Base-by-base conservation (phyloP, 2,888 invertebrate genomes). In the Oscheius onirici region DNA sequence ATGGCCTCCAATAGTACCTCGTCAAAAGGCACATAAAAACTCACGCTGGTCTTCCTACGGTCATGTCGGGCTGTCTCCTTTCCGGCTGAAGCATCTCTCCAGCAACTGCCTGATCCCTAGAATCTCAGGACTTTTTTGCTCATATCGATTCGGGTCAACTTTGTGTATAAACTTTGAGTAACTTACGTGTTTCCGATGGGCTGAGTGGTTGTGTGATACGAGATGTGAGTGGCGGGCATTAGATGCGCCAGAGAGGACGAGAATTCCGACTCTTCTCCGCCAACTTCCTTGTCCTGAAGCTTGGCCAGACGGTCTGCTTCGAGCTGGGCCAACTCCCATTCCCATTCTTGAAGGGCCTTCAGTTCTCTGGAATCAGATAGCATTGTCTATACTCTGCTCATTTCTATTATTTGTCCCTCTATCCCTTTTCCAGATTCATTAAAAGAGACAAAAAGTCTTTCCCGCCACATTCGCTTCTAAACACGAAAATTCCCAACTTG, bases 261-360 rank as follows among this genome's bases (percentile, higher is more conserved):
- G 20, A 78, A 58, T 41, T 77, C 80, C 0, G 80, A 78, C 44
- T 76, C 74, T 44, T 80, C 80, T 1, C 80, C 80, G 15, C 80
- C 80, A 11, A 63, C 78, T 55, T 71, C 77, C 13, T 73, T 70
- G 49, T 80, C 82, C 43, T 76, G 43, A 10, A 82, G 73, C 40
- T 78, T 80, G 41, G 73, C 72, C 58, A 82, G 55, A 6, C 80
- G 71, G 17, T 82, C 80, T 0, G 76, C 79, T 65, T 82, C 82
- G 22, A 80, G 57, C 6, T 74, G 67, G 2, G 74, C 78, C 26
- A 71, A 72, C 57, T 82, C 82, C 51, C 72, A 71, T 46, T 82
- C 80, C 82, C 82, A 82, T 22, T 75, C 75, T 26, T 69, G 73
- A 2, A 82, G 77, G 8, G 79, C 82, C 20, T 69, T 69, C 26